Evolutionary conservation across 2,113 vertebrate species (phyloP).

Genomic region (Nerophis lumbriciformis): DNA sequence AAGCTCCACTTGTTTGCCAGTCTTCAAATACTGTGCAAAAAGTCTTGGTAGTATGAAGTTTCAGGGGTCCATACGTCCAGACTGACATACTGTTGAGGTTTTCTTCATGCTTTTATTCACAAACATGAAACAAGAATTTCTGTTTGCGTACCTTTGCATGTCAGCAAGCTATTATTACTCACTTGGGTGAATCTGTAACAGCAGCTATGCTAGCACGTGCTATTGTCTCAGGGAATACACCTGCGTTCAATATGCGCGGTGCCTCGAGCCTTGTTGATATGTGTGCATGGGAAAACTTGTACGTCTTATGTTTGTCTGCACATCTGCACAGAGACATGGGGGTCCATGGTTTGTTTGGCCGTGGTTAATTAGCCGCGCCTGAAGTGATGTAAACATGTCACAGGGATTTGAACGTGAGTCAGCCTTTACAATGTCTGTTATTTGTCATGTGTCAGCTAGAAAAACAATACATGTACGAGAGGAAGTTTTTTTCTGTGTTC

Average conservation of each 20-base stretch:
- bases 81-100: neutral
- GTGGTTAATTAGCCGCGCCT: neutral
- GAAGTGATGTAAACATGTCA: slow-evolving; percentile 10
- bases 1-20: slow-evolving; percentile 21
- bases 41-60: no score
- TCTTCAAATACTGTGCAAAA: neutral
- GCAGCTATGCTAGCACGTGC: slow-evolving; percentile 15
- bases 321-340: neutral
- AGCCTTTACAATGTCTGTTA: neutral
- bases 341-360: slow-evolving; percentile 1
- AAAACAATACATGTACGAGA: neutral
- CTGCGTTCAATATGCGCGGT: slow-evolving; percentile 36
- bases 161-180: slow-evolving; percentile 2
- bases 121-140: neutral
- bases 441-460: slow-evolving; percentile 3
- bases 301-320: neutral
- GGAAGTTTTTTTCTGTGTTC: neutral
- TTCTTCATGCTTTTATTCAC: neutral
- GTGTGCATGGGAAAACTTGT: slow-evolving; percentile 19
- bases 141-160: slow-evolving; percentile 1
- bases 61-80: neutral
- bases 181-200: slow-evolving; percentile 5
- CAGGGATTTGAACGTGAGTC: slow-evolving; percentile 19
- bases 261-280: slow-evolving; percentile 4
- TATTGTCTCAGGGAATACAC: slow-evolving; percentile 26